Conservation (phyloP, 2,888 invertebrate species). For the Allygus modestus region DNA sequence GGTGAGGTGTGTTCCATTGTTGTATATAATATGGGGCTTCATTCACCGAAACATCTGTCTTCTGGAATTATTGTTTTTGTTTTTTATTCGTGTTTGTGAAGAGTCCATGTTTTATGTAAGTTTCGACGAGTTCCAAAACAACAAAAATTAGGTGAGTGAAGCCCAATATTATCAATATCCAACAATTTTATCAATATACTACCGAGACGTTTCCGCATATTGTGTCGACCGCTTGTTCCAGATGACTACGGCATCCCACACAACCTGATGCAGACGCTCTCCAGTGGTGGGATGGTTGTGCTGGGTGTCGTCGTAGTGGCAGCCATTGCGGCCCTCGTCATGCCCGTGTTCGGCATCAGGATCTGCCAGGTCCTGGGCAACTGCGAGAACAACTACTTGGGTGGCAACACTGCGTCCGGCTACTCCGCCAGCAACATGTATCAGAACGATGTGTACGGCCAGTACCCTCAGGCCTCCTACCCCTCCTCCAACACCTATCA, state of each 20-base stretch:
- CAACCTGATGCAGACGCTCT: slow-evolving; percentile 19
- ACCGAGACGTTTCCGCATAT: no score
- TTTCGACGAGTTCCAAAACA: no score
- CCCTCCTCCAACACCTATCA: slow-evolving; percentile 43
- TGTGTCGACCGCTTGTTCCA: not conserved
- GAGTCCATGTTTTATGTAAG: no score
- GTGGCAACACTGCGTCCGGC: slow-evolving; percentile 8
- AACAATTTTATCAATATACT: no score
- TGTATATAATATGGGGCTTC: no score
- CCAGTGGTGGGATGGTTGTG: slow-evolving; percentile 23
- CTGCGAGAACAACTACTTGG: slow-evolving; percentile 5
- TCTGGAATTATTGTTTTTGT: no score
- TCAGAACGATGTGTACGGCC: slow-evolving; percentile 54
- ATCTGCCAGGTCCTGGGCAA: slow-evolving; percentile 31
- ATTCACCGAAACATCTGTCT: no score
- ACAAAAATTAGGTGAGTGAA: no score
- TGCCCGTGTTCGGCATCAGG: slow-evolving; percentile 40
- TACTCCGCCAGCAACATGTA: slow-evolving; percentile 31
- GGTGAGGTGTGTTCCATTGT: no score
- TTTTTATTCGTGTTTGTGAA: no score
- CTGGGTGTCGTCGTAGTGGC: slow-evolving; percentile 34
- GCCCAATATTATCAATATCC: no score
- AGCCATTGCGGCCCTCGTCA: slow-evolving; percentile 14
- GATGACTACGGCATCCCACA: slow-evolving; percentile 33
- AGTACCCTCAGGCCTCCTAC: slow-evolving; percentile 40